Conservation (phyloP, 1,140 invertebrate species). For the Oscheius sp. region DNA sequence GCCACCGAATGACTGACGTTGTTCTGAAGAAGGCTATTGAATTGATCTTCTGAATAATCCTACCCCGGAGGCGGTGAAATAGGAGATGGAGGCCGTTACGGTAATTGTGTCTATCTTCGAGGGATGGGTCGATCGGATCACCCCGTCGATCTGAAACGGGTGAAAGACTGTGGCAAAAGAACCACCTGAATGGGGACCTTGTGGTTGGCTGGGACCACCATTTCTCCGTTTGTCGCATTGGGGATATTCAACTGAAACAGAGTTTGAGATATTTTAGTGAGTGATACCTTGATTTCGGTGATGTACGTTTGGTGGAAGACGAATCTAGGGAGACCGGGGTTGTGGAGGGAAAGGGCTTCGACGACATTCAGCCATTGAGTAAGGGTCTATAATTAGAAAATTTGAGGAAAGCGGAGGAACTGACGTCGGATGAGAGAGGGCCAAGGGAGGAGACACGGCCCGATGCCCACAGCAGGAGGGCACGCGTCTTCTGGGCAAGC, state of each 20-base stretch:
- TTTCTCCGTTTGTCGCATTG: not conserved
- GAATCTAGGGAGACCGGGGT: not conserved
- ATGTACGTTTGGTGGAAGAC: not conserved
- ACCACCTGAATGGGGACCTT: not conserved
- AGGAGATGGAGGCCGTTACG: not conserved
- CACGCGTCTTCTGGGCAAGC: not conserved
- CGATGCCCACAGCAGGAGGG: not conserved
- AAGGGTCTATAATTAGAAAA: too few relatives aligned
- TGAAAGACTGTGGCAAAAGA: not conserved
- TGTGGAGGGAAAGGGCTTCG: not conserved
- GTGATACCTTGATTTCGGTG: not conserved
- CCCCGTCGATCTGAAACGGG: not conserved
- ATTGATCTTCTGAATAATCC: not conserved
- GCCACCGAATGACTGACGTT: not conserved
- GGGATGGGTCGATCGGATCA: not conserved
- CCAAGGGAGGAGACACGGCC: not conserved
- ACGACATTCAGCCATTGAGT: not conserved
- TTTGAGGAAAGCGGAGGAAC: too few relatives aligned
- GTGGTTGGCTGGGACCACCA: not conserved
- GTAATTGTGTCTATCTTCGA: not conserved
- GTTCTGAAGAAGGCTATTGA: not conserved
- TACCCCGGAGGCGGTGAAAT: not conserved
- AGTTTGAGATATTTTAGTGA: not conserved
- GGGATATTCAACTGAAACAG: not conserved
- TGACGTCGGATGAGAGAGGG: not conserved